Conservation (phyloP, 2,888 invertebrate genomes). For the Chalcosyrphus nemorum region DNA sequence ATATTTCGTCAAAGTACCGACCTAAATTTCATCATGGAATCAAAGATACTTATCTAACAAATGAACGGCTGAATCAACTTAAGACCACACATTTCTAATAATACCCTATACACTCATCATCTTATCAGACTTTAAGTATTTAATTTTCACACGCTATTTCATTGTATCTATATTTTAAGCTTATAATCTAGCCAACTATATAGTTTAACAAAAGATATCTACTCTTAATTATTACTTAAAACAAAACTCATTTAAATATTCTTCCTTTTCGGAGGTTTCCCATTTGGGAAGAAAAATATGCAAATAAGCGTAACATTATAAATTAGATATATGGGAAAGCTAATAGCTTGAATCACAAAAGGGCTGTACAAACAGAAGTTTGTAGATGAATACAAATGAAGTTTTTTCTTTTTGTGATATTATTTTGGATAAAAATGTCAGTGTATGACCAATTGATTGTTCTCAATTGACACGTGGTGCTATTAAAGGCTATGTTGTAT, state of each 20-base stretch:
- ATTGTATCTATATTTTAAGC: background rate
- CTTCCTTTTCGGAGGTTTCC: background rate
- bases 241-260: background rate
- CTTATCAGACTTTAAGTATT: background rate
- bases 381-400: background rate
- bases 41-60: too few species aligned
- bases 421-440: background rate
- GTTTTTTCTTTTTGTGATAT: background rate
- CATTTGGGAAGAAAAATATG: background rate
- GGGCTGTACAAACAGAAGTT: conserved; percentile 4
- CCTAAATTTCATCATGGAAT: too few species aligned
- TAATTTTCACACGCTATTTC: background rate
- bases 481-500: background rate
- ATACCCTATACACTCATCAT: background rate
- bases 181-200: background rate
- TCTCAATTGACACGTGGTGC: background rate
- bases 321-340: conserved; percentile 1
- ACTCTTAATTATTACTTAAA: background rate
- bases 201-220: background rate
- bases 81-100: background rate
- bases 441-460: background rate
- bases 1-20: too few species aligned
- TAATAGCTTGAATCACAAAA: conserved; percentile 8
- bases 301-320: conserved; percentile 13
- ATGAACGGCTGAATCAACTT: too few species aligned